Evolutionary conservation across 2,888 invertebrate genomes (phyloP), one percentile per base, ranked within the genome.

Genomic region (Nymphalis polychloros): DNA sequence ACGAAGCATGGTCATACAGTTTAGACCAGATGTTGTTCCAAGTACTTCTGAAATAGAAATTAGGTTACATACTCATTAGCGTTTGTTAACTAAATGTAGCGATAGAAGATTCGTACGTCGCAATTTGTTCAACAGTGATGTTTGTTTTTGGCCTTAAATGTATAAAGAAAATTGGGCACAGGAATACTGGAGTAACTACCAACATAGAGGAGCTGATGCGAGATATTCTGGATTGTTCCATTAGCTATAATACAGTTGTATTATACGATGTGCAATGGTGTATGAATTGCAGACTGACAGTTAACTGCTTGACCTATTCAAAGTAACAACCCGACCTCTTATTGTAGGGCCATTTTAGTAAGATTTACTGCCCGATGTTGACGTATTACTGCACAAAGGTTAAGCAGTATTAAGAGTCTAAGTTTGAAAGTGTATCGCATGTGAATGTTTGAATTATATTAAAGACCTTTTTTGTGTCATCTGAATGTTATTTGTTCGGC

Each of bases 1-100:
- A 78, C 78, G 79, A 55, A 31, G 27, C 79, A 23, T 52, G 81
- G 80, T 57, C 70, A 67, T 66, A 68, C 68, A 73, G 67, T 66
- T 69, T 68, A 63, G 64, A 70, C 79, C 85, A 85, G 84, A 85
- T 85, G 85, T 72, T 72, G 67, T 73, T 72, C 64, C 68, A 27
- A 64, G 73, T 70, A 72, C 55, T 49, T 63, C 72, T 68, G 65
- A 72, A 75, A 75, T 73, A 72, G 73, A 70, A 76, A 74, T 73
- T 77, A 68, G 76, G 76, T 75, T 70, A 68, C 35, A 41, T 63
- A 69, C 64, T 70, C 67, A 71, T 67, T 67, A 70, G 57, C 47
- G 41, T 50, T 48, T 62, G 78, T 50, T 50, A 23, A 23, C 46
- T 65, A 60, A 65, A 65, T 31, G 53, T 60, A 19, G 50, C 50